These are phyloP conservation scores for Ataeniobius toweri DNA, from an alignment of 2,797 vertebrate species.

Conservation along the genomic window DNA sequence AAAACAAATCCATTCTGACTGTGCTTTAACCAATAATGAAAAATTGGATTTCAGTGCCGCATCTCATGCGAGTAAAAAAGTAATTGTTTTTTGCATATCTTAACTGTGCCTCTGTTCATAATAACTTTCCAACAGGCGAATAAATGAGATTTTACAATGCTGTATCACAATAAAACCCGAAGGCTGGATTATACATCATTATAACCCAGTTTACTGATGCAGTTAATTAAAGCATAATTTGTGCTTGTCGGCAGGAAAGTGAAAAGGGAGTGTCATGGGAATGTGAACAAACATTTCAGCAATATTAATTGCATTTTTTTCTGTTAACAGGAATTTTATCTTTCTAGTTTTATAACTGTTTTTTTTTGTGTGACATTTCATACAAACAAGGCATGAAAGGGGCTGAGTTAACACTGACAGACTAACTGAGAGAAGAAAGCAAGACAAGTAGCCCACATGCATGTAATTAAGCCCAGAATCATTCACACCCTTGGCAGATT, in stretches of 20 bases:
- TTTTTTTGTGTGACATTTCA: conserved; percentile 5
- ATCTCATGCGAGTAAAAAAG: conserved; percentile 9
- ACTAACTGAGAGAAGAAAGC: not conserved
- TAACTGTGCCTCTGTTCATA: conserved; percentile 16
- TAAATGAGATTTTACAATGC: conserved; percentile 15
- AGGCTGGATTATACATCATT: conserved; percentile 22
- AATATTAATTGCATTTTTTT: conserved; percentile 1
- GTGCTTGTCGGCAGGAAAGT: conserved; percentile 15
- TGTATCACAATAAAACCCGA: conserved; percentile 18
- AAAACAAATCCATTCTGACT: not conserved
- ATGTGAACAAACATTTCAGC: not conserved
- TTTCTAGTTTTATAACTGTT: not conserved
- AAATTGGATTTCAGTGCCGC: conserved; percentile 16
- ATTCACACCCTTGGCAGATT: not conserved
- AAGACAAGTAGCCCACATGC: not conserved
- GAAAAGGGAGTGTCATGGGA: conserved; percentile 15
- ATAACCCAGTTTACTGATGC: conserved; percentile 13
- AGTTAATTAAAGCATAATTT: conserved; percentile 33
- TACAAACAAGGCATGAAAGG: not conserved
- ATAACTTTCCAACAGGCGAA: conserved; percentile 15
- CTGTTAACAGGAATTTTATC: not conserved
- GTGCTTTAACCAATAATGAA: conserved; percentile 24
- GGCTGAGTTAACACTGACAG: not conserved
- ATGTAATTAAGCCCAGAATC: not conserved
- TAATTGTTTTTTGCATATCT: conserved; percentile 22